phyloP scores from a whole-genome alignment of 2,888 invertebrate species.

The Axea sp. region DNA sequence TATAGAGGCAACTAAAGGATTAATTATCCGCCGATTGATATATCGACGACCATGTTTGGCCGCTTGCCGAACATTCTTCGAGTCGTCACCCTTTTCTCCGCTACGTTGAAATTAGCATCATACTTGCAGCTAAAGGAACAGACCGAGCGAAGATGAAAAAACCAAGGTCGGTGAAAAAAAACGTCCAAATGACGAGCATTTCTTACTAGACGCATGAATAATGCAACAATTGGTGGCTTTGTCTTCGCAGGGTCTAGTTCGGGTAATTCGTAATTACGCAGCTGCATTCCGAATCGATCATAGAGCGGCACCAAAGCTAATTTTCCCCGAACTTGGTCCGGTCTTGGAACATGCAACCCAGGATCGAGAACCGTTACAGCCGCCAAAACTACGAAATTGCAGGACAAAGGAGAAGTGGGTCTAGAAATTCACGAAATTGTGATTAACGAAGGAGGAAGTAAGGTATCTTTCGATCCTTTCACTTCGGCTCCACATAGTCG shows the following conservation, averaged over 20 bases:
- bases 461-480: conserved; percentile 41
- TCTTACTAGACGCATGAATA: conserved; percentile 72
- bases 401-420: conserved; percentile 26
- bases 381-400: background rate
- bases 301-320: conserved; percentile 56
- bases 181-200: conserved; percentile 34
- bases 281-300: conserved; percentile 60
- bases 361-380: conserved; percentile 24
- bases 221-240: conserved; percentile 73
- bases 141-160: background rate
- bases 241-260: conserved; percentile 65
- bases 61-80: conserved; percentile 49
- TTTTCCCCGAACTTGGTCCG: conserved; percentile 30
- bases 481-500: conserved; percentile 20
- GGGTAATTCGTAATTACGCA: conserved; percentile 45
- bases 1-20: conserved; percentile 58
- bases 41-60: conserved; percentile 54
- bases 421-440: conserved; percentile 39
- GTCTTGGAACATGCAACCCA: conserved; percentile 23
- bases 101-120: conserved; percentile 42
- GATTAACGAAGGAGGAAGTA: conserved; percentile 50
- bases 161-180: conserved; percentile 20
- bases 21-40: conserved; percentile 61
- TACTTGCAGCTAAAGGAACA: conserved; percentile 16
- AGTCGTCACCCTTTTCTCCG: conserved; percentile 51